A percentile compares a stretch with the other conserved stretches of the same genome.
Evolutionary conservation across 2,797 vertebrate genomes (phyloP).

Genomic region (Paedocypris micromegethes): DNA sequence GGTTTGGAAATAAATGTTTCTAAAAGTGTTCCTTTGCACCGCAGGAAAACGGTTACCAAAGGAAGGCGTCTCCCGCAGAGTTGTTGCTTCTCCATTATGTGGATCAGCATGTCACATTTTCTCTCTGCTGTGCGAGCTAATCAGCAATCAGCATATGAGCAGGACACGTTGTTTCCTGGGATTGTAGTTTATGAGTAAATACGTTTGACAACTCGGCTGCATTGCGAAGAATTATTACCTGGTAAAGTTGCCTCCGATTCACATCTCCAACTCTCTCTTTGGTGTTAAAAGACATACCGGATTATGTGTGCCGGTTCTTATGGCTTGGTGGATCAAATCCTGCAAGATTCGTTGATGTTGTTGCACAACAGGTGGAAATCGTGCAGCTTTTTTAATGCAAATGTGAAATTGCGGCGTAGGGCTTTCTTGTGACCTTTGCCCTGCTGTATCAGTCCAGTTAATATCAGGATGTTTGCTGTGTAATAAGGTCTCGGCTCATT

Average conservation of each 20-base stretch:
- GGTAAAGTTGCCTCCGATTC: no score
- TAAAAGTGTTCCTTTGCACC: constrained; percentile 1
- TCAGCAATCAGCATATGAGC: neutral
- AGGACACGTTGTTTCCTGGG: neutral
- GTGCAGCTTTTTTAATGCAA: constrained; percentile 47
- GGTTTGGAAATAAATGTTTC: no score
- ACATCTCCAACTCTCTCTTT: no score
- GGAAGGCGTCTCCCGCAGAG: neutral
- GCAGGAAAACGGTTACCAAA: neutral
- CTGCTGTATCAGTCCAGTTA: constrained; percentile 59
- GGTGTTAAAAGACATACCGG: no score
- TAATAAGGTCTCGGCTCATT: constrained; percentile 63
- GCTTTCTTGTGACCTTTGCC: constrained; percentile 39
- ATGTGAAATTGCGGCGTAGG: constrained; percentile 51
- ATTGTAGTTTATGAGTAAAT: neutral
- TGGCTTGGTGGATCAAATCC: neutral
- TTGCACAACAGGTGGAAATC: constrained; percentile 23
- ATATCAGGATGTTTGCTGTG: constrained; percentile 55
- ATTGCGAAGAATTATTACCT: no score
- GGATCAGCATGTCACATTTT: neutral
- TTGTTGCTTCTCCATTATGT: constrained; percentile 2
- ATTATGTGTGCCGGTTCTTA: no score
- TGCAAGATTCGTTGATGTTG: constrained; percentile 46
- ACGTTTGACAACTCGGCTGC: neutral
- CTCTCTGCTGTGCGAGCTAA: neutral